phyloP scores from a whole-genome alignment of 2,797 vertebrate species.

The Centroberyx gerrardi region DNA sequence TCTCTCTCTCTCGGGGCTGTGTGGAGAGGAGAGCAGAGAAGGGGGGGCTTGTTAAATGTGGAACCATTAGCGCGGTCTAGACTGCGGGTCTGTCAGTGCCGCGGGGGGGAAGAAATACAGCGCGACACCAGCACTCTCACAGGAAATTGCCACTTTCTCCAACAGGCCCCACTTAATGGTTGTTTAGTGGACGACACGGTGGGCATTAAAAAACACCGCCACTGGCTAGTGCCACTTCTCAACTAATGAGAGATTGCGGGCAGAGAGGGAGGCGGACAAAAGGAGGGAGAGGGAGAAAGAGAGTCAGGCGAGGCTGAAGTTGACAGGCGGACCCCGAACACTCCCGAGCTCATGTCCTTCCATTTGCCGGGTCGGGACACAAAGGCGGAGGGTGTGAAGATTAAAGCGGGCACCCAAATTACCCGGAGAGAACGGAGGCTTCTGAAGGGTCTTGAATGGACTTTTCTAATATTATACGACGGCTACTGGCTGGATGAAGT shows the following conservation, averaged over 20 bases:
- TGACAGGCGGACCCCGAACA: constrained; percentile 28
- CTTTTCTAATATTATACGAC: constrained; percentile 11
- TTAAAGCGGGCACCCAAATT: constrained; percentile 41
- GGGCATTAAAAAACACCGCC: constrained; percentile 64
- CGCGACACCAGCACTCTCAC: constrained; percentile 55
- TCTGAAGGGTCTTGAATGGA: constrained; percentile 17
- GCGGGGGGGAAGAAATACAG: constrained; percentile 58
- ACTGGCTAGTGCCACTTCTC: constrained; percentile 51
- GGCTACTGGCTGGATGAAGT: constrained; percentile 12
- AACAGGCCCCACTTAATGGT: constrained; percentile 65
- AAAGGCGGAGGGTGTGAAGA: constrained; percentile 20
- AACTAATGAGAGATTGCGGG: constrained; percentile 48
- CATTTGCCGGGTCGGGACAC: constrained; percentile 11
- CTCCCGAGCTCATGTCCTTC: constrained; percentile 16
- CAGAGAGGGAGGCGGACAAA: constrained; percentile 21
- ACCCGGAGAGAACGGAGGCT: not conserved
- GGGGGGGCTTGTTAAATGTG: constrained; percentile 63
- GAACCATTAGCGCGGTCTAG: constrained; percentile 71
- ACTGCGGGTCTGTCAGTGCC: constrained; percentile 65
- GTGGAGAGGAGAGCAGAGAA: constrained; percentile 18
- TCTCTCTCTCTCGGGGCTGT: constrained; percentile 23
- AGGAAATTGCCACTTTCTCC: constrained; percentile 79
- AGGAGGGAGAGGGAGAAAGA: not conserved
- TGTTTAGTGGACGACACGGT: constrained; percentile 71
- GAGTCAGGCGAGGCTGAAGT: constrained; percentile 7